phyloP scores from a whole-genome alignment of 2,888 invertebrate species.

The Belgica antarctica region DNA sequence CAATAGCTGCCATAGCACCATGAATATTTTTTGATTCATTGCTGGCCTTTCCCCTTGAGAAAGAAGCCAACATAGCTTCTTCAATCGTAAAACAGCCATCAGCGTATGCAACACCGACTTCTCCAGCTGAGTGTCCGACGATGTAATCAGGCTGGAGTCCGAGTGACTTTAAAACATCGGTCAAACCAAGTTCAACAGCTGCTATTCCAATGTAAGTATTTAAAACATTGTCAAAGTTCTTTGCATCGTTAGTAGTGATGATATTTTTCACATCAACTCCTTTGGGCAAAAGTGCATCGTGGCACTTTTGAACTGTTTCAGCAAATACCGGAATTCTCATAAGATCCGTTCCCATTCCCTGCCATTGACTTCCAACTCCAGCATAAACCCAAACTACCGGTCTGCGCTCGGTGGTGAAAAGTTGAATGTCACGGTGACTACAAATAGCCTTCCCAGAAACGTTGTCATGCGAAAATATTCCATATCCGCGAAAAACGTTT shows the following conservation, averaged over 20 bases:
- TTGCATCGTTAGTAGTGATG: constrained; percentile 59
- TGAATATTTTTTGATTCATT: constrained; percentile 63
- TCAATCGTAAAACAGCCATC: constrained; percentile 82
- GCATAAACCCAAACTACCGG: constrained; percentile 89
- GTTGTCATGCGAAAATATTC: constrained; percentile 54
- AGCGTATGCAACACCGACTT: constrained; percentile 86
- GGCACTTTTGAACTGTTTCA: constrained; percentile 62
- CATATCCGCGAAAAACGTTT: constrained; percentile 75
- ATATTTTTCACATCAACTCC: constrained; percentile 62
- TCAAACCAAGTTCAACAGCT: constrained; percentile 59
- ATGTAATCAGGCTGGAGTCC: constrained; percentile 66
- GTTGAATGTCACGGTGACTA: constrained; percentile 58
- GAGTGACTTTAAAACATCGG: constrained; percentile 59
- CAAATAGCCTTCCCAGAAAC: constrained; percentile 47
- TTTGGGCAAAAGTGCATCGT: constrained; percentile 58
- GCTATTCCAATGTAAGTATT: constrained; percentile 68
- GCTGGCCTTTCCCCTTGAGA: constrained; percentile 70
- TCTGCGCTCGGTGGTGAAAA: constrained; percentile 62
- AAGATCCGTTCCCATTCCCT: constrained; percentile 74
- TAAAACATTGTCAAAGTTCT: constrained; percentile 60
- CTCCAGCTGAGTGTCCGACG: constrained; percentile 83
- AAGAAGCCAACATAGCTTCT: constrained; percentile 75
- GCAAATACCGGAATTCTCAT: constrained; percentile 69
- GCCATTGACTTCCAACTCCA: constrained; percentile 89
- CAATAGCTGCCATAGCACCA: constrained; percentile 84